A percentile compares a stretch with the other conserved stretches of the same genome.
phyloP scores from a whole-genome alignment of 2,888 invertebrate genomes.

The Embidobia sp. region DNA sequence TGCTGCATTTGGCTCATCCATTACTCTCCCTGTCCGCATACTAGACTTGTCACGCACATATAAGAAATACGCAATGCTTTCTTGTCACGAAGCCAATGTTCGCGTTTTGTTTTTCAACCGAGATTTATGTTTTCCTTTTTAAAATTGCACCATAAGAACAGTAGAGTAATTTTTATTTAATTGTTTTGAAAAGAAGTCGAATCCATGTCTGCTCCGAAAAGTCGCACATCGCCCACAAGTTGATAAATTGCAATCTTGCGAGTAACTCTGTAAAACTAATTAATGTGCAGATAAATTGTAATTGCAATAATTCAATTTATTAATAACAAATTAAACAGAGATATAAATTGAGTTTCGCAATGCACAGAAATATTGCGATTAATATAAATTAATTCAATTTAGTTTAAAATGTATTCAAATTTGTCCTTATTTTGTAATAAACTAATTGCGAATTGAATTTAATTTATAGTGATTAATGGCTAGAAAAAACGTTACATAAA shows the following conservation, averaged over 20 bases:
- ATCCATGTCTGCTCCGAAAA: too few species aligned
- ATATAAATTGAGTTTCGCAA: too few species aligned
- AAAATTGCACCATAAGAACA: conserved; percentile 42
- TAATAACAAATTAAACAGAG: too few species aligned
- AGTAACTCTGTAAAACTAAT: too few species aligned
- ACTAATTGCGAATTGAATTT: conserved; percentile 12
- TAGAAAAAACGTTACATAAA: conserved; percentile 19
- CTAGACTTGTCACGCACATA: conserved; percentile 61
- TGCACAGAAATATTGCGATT: too few species aligned
- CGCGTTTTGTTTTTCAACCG: conserved; percentile 33
- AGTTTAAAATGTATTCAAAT: too few species aligned
- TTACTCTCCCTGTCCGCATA: conserved; percentile 65
- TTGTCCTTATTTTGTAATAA: too few species aligned
- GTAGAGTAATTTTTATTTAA: conserved; percentile 38
- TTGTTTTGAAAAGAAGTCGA: conserved; percentile 2
- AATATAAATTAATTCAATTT: too few species aligned
- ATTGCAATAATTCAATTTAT: too few species aligned
- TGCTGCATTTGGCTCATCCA: conserved; percentile 64
- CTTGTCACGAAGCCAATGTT: conserved; percentile 61
- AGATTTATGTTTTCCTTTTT: conserved; percentile 57
- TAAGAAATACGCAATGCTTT: conserved; percentile 59
- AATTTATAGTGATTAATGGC: conserved; percentile 27
- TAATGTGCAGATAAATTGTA: too few species aligned
- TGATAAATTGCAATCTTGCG: too few species aligned
- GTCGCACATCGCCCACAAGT: too few species aligned